These are phyloP conservation scores for Trogon melanurus DNA, from an alignment of 2,113 vertebrate species.

Conservation along the genomic window DNA sequence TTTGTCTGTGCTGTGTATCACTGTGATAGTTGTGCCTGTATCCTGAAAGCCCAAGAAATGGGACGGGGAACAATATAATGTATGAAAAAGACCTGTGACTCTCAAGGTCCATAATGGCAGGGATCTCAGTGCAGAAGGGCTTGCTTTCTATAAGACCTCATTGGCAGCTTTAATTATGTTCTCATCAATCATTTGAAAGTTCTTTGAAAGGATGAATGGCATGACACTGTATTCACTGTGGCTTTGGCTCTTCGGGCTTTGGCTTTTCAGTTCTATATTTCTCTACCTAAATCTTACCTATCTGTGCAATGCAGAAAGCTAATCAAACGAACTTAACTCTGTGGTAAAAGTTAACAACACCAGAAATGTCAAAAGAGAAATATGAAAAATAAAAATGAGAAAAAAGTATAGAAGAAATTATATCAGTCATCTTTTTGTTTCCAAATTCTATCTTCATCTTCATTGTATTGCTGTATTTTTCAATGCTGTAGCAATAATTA, in stretches of 20 bases:
- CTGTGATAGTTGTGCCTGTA: neutral
- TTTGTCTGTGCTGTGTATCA: neutral
- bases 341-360: neutral
- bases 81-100: rapidly evolving
- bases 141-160: neutral
- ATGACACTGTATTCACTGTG: neutral
- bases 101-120: neutral
- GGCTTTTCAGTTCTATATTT: neutral
- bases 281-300: neutral
- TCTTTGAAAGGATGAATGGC: neutral
- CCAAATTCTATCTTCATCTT: neutral
- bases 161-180: neutral
- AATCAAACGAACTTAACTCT: neutral
- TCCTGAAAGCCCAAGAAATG: neutral
- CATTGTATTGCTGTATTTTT: neutral
- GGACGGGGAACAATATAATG: neutral
- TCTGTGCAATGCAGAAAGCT: neutral
- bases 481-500: neutral
- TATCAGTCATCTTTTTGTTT: neutral
- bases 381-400: neutral
- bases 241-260: neutral
- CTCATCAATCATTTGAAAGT: neutral
- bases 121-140: neutral
- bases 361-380: neutral
- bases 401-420: neutral